Evolutionary conservation across 1,140 invertebrate species (phyloP), one percentile per base, ranked within the genome.

Genomic region (Cherax quadricarinatus): DNA sequence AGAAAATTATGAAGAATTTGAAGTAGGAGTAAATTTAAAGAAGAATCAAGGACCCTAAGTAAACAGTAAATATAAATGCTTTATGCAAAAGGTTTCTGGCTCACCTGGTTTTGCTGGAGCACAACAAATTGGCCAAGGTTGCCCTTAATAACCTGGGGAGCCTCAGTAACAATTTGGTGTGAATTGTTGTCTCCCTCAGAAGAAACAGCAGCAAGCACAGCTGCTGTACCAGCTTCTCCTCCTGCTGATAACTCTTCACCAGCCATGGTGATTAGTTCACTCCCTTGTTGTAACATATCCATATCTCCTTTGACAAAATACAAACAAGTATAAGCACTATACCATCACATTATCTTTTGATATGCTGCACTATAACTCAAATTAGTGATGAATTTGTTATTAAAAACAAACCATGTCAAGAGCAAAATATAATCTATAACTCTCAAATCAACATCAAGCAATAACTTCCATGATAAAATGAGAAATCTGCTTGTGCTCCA

Each of bases 21-120:
- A 41, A 41, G 2, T 41, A 41, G 30, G 30, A 41, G 30, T 41
- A 41, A 41, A 41, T 41, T 41, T 41, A 41, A 41, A 41, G 30
- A 41, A 41, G 30, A 41, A 41, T 41, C 53, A 57, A 57, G 53
- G 3, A 6, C 14, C 53, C 9, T 57, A 10, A 57, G 14, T 10
- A 57, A 57, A 57, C 53, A 57, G 5, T 57, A 57, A 57, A 57
- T 10, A 66, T 2, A 66, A 66, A 16, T 66, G 62, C 5, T 18
- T 18, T 1, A 66, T 16, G 5, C 18, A 16, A 6, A 14, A 16
- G 62, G 5, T 12, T 75, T 75, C 24, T 5, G 9, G 30, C 24
- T 49, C 51, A 93, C 92, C 80, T 93, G 92, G 66, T 93, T 93
- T 57, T 89, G 92, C 49, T 93, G 92, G n/a, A 93, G 88, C 16